A percentile compares a stretch with the other conserved stretches of the same genome.
Conservation (phyloP, 1,140 invertebrate genomes). For the Bradynema listronoti region DNA sequence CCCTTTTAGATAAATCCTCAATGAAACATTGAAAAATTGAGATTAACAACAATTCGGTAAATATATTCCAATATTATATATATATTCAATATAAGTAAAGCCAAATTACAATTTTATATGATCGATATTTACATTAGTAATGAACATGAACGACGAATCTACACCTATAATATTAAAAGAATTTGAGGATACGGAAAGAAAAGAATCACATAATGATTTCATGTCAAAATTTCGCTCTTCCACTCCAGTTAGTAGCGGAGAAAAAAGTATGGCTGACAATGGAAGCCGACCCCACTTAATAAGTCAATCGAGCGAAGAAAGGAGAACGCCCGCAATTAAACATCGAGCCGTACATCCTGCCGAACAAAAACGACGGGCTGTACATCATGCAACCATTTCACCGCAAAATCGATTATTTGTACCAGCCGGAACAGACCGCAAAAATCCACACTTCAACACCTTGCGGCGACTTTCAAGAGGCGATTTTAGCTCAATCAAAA, state of each 20-base stretch:
- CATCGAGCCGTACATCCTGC: conserved; percentile 24
- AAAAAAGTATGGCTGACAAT: neutral
- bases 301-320: conserved; percentile 37
- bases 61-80: too few species aligned
- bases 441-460: conserved; percentile 34
- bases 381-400: conserved; percentile 12
- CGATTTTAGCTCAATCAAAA: conserved; percentile 38
- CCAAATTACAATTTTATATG: too few species aligned
- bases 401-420: conserved; percentile 1
- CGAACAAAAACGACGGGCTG: conserved; percentile 18
- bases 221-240: too few species aligned
- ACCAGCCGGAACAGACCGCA: conserved; percentile 1
- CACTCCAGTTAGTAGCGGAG: neutral
- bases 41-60: too few species aligned
- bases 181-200: too few species aligned
- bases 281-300: too few species aligned
- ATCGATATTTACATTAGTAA: too few species aligned
- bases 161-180: neutral
- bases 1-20: too few species aligned
- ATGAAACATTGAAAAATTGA: too few species aligned
- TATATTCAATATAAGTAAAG: too few species aligned
- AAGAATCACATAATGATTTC: too few species aligned
- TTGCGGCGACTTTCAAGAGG: conserved; percentile 39
- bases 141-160: too few species aligned
- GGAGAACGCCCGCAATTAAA: conserved; percentile 21